These are phyloP conservation scores for Potamilus streckersoni DNA, from an alignment of 1,140 invertebrate genomes.

Conservation along the genomic window DNA sequence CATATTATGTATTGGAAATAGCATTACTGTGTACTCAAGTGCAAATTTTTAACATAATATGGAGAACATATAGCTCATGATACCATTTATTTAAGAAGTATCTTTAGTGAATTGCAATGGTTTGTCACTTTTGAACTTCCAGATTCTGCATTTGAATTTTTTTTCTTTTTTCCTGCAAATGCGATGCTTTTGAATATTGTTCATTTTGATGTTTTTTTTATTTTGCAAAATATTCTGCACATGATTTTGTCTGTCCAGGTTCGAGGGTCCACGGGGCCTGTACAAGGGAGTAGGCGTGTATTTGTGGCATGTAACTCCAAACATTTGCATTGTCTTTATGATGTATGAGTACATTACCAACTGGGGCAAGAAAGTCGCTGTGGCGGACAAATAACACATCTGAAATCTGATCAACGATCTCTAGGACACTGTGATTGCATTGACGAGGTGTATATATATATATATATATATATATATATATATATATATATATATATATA, in stretches of 20 bases:
- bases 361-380: slow-evolving; percentile 5
- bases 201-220: background rate
- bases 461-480: too few relatives aligned
- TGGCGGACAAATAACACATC: too few relatives aligned
- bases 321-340: slow-evolving; percentile 95
- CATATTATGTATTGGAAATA: too few relatives aligned
- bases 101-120: too few relatives aligned
- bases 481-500: too few relatives aligned
- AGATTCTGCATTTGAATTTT: background rate
- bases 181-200: background rate
- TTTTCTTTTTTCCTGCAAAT: background rate
- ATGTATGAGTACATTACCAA: slow-evolving; percentile 85
- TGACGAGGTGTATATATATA: too few relatives aligned
- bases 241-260: slow-evolving; percentile 66
- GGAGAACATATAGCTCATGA: too few relatives aligned
- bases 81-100: too few relatives aligned
- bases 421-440: too few relatives aligned
- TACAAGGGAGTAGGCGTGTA: slow-evolving; percentile 96
- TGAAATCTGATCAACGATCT: too few relatives aligned
- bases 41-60: too few relatives aligned
- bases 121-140: background rate
- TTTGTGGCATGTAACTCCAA: slow-evolving; percentile 91
- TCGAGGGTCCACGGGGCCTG: slow-evolving; percentile 89
- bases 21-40: too few relatives aligned
- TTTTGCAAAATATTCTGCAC: background rate